Evolutionary conservation across 1,140 invertebrate species (phyloP).

Genomic region (Apis cerana): DNA sequence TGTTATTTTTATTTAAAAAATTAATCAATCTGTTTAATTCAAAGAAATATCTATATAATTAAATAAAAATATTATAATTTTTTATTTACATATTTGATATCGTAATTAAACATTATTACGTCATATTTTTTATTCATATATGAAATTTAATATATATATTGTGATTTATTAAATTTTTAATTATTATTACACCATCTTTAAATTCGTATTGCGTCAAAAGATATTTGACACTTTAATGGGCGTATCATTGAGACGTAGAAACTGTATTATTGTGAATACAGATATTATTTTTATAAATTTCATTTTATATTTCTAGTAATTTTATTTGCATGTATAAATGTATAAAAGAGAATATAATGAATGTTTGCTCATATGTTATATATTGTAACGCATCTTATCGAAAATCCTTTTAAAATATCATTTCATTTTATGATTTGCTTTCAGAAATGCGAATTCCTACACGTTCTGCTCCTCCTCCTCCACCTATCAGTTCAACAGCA

Average conservation of each 20-base stretch:
- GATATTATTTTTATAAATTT: not conserved
- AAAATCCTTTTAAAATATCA: not conserved
- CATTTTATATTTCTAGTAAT: constrained; percentile 21
- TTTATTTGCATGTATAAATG: constrained; percentile 29
- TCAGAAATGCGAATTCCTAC: constrained; percentile 77
- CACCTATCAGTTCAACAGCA: constrained; percentile 63
- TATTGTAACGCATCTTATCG: constrained; percentile 2
- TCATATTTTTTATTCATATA: constrained; percentile 3
- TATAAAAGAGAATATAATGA: constrained; percentile 52
- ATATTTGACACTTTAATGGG: constrained; percentile 22
- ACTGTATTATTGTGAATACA: not conserved
- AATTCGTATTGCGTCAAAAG: not conserved
- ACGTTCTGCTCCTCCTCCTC: constrained; percentile 75
- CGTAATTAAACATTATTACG: constrained; percentile 10
- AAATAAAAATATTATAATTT: not conserved
- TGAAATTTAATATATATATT: constrained; percentile 6
- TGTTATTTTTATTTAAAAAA: not conserved
- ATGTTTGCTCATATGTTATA: constrained; percentile 65
- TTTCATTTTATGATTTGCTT: constrained; percentile 51
- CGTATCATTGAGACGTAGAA: constrained; percentile 26
- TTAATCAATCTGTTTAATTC: not conserved
- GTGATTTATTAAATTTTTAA: not conserved
- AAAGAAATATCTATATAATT: not conserved
- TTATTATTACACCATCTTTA: constrained; percentile 11
- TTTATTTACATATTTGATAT: not conserved